phyloP scores from a whole-genome alignment of 2,797 vertebrate species.

The Enteromius trimaculatus region DNA sequence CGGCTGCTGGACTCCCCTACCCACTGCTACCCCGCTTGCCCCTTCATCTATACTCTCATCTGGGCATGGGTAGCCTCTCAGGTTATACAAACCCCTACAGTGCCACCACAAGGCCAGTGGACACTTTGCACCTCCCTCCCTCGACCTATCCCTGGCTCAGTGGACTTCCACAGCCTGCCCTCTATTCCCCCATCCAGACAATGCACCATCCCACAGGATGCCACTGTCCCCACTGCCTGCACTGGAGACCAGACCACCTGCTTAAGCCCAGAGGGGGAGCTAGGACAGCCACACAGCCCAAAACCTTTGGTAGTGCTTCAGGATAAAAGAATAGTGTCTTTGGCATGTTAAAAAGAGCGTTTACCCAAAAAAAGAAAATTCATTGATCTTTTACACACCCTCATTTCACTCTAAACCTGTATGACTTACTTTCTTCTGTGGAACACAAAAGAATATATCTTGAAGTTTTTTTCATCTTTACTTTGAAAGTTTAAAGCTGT shows the following conservation, averaged over 20 bases:
- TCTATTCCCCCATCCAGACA: conserved; percentile 64
- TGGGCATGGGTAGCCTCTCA: conserved; percentile 60
- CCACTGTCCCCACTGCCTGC: conserved; percentile 69
- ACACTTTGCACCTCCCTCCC: conserved; percentile 67
- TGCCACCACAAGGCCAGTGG: conserved; percentile 62
- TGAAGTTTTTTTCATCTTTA: not conserved
- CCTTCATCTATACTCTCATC: conserved; percentile 70
- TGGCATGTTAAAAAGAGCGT: conserved; percentile 18
- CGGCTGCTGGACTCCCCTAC: conserved; percentile 63
- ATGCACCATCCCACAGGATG: conserved; percentile 69
- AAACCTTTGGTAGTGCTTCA: conserved; percentile 59
- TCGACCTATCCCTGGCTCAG: conserved; percentile 62
- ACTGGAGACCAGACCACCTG: conserved; percentile 72
- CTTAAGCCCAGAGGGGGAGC: conserved; percentile 64
- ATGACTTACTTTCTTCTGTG: not conserved
- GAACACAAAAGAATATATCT: not conserved
- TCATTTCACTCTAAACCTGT: not conserved
- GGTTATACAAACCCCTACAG: conserved; percentile 64
- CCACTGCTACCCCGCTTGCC: conserved; percentile 68
- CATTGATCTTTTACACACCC: not conserved
- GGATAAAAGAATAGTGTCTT: conserved; percentile 63
- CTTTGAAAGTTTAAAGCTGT: not conserved
- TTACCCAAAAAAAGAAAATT: not conserved
- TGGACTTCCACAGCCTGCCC: conserved; percentile 60
- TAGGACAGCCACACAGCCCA: conserved; percentile 55